Evolutionary conservation across 2,113 vertebrate species (phyloP).

Genomic region (Myrmecobius fasciatus): DNA sequence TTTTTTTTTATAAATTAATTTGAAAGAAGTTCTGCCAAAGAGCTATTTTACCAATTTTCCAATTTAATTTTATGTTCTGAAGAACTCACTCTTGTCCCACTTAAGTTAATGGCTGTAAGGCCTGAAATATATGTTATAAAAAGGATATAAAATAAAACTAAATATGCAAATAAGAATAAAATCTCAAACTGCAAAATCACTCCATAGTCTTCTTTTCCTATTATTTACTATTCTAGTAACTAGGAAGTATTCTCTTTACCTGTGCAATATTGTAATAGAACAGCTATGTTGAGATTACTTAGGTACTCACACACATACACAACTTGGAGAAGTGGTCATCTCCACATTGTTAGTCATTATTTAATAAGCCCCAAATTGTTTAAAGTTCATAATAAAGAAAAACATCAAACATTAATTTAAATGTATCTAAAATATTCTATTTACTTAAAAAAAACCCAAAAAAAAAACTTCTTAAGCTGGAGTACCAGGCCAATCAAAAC

Average conservation of each 20-base stretch:
- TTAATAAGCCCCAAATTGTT: neutral
- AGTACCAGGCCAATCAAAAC: neutral
- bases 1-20: slow-evolving; percentile 41
- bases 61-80: slow-evolving; percentile 59
- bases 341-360: neutral
- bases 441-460: neutral
- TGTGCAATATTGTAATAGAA: rapidly evolving
- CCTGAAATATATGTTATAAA: slow-evolving; percentile 50
- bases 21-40: slow-evolving; percentile 2
- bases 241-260: neutral
- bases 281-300: neutral
- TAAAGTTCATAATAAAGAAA: neutral
- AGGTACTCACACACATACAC: neutral
- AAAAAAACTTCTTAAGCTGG: neutral
- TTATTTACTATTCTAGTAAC: neutral
- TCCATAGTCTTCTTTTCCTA: neutral
- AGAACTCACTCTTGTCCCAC: slow-evolving; percentile 28
- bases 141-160: slow-evolving; percentile 48
- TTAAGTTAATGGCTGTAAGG: slow-evolving; percentile 50
- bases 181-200: neutral
- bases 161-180: slow-evolving; percentile 3
- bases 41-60: slow-evolving; percentile 52
- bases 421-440: neutral
- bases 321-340: neutral
- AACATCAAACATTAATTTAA: rapidly evolving